Conservation (phyloP, 2,888 invertebrate genomes). For the Ophion obscuratus region DNA sequence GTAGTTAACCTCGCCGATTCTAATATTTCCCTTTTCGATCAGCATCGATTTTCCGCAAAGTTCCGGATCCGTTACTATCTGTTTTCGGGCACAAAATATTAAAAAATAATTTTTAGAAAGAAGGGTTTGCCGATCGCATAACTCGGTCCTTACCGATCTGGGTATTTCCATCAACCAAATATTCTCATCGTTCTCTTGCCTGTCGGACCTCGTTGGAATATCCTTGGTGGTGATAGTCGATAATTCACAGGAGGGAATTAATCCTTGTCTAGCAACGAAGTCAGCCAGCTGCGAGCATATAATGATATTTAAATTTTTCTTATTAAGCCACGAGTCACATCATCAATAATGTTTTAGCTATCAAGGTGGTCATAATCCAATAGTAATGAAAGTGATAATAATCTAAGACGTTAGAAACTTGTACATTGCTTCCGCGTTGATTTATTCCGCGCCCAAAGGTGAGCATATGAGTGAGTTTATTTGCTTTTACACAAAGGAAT, state of each 20-base stretch:
- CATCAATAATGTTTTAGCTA: neutral
- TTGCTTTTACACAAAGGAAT: too few species aligned
- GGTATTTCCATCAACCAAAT: conserved; percentile 74
- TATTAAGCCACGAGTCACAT: neutral
- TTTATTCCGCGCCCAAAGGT: too few species aligned
- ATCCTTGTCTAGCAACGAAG: conserved; percentile 62
- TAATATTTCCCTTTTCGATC: conserved; percentile 66
- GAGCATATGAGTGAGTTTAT: too few species aligned
- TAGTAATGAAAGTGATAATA: too few species aligned
- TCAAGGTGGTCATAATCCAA: neutral
- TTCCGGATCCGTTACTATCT: conserved; percentile 43
- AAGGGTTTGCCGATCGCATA: conserved; percentile 13
- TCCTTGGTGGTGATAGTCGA: conserved; percentile 59
- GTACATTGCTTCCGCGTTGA: too few species aligned
- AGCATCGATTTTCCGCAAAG: conserved; percentile 65
- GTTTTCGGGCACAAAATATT: neutral
- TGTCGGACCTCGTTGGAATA: conserved; percentile 9
- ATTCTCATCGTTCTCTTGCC: conserved; percentile 69
- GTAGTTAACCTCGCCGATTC: conserved; percentile 68
- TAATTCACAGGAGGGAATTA: conserved; percentile 42
- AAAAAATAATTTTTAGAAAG: neutral
- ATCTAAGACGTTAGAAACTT: too few species aligned
- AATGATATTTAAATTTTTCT: neutral
- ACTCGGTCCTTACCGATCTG: conserved; percentile 61
- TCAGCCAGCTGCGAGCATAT: conserved; percentile 68